These are phyloP conservation scores for Myotis lucifugus DNA, from an alignment of 2,113 vertebrate genomes.

Conservation along the genomic window DNA sequence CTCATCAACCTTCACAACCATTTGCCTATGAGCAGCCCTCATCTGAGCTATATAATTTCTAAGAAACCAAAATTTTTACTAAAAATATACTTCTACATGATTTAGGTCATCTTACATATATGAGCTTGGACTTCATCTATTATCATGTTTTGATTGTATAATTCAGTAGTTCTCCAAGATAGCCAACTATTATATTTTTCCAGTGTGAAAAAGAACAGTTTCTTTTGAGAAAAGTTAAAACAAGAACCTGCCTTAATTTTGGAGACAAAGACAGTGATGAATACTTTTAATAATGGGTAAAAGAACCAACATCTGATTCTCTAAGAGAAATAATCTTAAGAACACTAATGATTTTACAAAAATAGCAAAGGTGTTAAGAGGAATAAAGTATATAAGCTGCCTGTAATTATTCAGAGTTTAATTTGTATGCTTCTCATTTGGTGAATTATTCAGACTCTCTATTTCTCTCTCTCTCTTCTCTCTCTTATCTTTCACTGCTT, in stretches of 20 bases:
- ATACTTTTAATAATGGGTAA: slow-evolving; percentile 50
- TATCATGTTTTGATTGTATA: slow-evolving; percentile 6
- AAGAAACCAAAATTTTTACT: neutral
- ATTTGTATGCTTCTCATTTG: slow-evolving; percentile 22
- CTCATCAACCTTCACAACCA: neutral
- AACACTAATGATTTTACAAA: slow-evolving; percentile 35
- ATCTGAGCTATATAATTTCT: neutral
- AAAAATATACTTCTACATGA: neutral
- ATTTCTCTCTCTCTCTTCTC: neutral
- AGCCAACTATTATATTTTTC: slow-evolving; percentile 5
- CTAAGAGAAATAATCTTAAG: slow-evolving; percentile 26
- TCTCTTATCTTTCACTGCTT: neutral
- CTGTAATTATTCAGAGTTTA: slow-evolving; percentile 23
- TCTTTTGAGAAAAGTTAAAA: slow-evolving; percentile 41
- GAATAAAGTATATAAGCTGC: neutral
- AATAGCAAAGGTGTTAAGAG: slow-evolving; percentile 26
- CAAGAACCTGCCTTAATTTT: neutral
- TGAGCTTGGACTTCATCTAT: neutral
- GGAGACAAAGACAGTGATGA: slow-evolving; percentile 46
- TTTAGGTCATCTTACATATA: neutral
- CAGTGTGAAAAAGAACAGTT: neutral
- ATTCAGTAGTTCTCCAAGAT: slow-evolving; percentile 27
- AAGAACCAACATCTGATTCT: neutral
- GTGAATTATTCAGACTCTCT: neutral
- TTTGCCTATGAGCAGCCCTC: neutral